These are phyloP conservation scores for Nymphalis polychloros DNA, from an alignment of 2,888 invertebrate genomes.

Conservation along the genomic window DNA sequence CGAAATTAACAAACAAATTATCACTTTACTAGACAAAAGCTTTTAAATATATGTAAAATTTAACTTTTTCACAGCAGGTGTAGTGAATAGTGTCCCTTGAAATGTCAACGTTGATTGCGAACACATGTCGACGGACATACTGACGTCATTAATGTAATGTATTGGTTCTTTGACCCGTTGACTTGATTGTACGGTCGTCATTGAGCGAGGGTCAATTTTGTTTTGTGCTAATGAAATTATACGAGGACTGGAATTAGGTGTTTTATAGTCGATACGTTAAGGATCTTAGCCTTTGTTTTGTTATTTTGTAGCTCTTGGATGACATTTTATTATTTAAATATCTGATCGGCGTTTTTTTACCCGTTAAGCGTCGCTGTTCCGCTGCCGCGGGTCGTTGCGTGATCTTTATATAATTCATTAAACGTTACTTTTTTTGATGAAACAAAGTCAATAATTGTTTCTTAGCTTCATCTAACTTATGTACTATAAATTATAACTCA, in stretches of 20 bases:
- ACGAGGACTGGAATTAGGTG: slow-evolving; percentile 27
- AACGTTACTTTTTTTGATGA: too few species aligned
- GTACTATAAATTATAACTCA: too few species aligned
- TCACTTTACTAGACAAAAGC: slow-evolving; percentile 30
- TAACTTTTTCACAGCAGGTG: slow-evolving; percentile 31
- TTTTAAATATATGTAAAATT: slow-evolving; percentile 25
- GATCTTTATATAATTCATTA: too few species aligned
- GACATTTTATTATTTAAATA: too few species aligned
- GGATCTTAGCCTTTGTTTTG: slow-evolving; percentile 19
- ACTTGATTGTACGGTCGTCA: slow-evolving; percentile 25
- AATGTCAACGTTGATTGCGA: slow-evolving; percentile 39
- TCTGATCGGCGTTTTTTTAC: too few species aligned
- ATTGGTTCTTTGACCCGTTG: slow-evolving; percentile 40
- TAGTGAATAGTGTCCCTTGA: slow-evolving; percentile 26
- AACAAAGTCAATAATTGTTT: too few species aligned
- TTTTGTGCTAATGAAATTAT: slow-evolving; percentile 34
- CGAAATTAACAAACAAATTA: slow-evolving; percentile 28
- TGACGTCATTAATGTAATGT: slow-evolving; percentile 38
- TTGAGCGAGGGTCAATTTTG: slow-evolving; percentile 20
- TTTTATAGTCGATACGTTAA: slow-evolving; percentile 28
- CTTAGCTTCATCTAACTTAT: too few species aligned
- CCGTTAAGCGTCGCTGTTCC: too few species aligned
- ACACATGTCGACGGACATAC: slow-evolving; percentile 43
- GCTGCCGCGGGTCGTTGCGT: too few species aligned
- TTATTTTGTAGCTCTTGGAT: not conserved